These are phyloP conservation scores for Hipparchia sbordonii DNA, from an alignment of 2,888 invertebrate species.

Conservation along the genomic window DNA sequence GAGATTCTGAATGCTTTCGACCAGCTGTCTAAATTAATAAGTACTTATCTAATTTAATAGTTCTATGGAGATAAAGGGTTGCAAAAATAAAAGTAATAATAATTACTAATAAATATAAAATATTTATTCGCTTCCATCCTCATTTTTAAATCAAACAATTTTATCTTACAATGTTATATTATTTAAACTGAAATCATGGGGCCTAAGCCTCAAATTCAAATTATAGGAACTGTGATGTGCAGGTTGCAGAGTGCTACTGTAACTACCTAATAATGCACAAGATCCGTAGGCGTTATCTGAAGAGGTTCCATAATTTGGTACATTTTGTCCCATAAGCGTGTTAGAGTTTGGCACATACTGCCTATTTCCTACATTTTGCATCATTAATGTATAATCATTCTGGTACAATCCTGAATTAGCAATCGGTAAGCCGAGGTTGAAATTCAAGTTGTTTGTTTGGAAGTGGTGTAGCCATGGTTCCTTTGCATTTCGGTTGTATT, in stretches of 20 bases:
- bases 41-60: too few relatives aligned
- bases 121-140: neutral
- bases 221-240: conserved; percentile 75
- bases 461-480: conserved; percentile 77
- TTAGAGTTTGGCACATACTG: conserved; percentile 72
- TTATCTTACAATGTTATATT: conserved; percentile 68
- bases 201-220: conserved; percentile 81
- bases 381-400: conserved; percentile 77
- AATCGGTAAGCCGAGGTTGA: conserved; percentile 74
- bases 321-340: conserved; percentile 64
- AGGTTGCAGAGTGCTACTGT: conserved; percentile 64
- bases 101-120: neutral
- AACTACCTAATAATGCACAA: conserved; percentile 72
- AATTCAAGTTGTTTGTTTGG: conserved; percentile 71
- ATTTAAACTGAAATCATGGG: conserved; percentile 82
- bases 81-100: neutral
- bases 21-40: too few relatives aligned
- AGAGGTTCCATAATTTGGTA: conserved; percentile 60
- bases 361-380: conserved; percentile 72
- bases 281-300: conserved; percentile 68
- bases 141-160: neutral
- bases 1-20: too few relatives aligned
- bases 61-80: neutral
- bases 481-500: conserved; percentile 62
- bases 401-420: conserved; percentile 70